Evolutionary conservation across 2,888 invertebrate genomes (phyloP), one percentile per base, ranked within the genome.

Genomic region (Seira ritae): DNA sequence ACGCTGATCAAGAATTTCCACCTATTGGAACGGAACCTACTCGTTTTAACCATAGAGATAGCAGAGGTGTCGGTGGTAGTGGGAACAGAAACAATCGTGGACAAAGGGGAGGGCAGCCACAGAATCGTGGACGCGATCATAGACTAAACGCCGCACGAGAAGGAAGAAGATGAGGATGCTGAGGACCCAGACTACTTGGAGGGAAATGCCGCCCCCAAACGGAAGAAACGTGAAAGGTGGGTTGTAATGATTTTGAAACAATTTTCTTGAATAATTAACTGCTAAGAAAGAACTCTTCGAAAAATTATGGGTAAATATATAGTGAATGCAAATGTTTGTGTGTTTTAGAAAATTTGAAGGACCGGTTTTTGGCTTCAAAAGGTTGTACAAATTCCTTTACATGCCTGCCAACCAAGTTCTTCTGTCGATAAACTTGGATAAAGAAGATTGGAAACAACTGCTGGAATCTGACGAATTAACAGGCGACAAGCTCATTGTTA

Each of bases 321-420:
- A 17, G 6, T 8, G 8, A 19, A 65, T 19, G n/a, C n/a, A 17
- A 17, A n/a, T n/a, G 6, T 65, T 65, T 65, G 20, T 12, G 8
- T 65, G 6, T 68, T 68, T 8, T 24, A 84, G 84, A 55, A 79
- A 84, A 46, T 72, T 68, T 73, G 73, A 76, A 12, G 84, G 86
- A 17, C 86, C 86, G 3, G 80, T 78, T 0, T 86, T 86, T 81
- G 86, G 86, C 19, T 86, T 85, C 60, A 84, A 78, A 23, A 55
- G 84, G 0, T 50, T 86, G 12, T 76, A 68, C 31, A 77, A 77
- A 3, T 85, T 84, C 50, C 19, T 87, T 42, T 8, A n/a, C n/a
- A n/a, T n/a, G 4, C 12, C 62, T 8, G 55, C 84, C 0, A 80
- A 85, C 20, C 67, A 68, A 6, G 84, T 86, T 15, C 84, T 87